These are phyloP conservation scores for Spodoptera exigua DNA, from an alignment of 2,888 invertebrate species.

Conservation along the genomic window DNA sequence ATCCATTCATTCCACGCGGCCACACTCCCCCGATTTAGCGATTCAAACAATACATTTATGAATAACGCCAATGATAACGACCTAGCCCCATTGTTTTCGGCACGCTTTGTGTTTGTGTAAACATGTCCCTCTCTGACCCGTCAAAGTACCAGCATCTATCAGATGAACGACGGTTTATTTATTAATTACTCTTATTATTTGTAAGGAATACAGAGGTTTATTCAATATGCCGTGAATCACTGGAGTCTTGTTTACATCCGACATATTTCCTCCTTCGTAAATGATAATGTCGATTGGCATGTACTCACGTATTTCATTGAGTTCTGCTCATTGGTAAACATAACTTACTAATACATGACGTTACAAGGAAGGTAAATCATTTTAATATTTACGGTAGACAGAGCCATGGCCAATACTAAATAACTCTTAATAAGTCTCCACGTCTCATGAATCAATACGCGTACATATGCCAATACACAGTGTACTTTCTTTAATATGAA, in stretches of 20 bases:
- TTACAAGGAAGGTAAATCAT: conserved; percentile 27
- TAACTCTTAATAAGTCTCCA: conserved; percentile 25
- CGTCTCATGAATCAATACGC: conserved; percentile 39
- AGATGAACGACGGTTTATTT: conserved; percentile 26
- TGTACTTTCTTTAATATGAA: too few species aligned
- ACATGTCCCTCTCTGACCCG: conserved; percentile 25
- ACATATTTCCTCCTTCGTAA: conserved; percentile 30
- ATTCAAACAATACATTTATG: conserved; percentile 64
- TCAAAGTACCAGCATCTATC: conserved; percentile 7
- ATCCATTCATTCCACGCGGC: conserved; percentile 75
- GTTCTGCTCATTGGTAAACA: conserved; percentile 2
- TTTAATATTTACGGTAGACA: conserved; percentile 13
- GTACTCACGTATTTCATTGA: conserved; percentile 35
- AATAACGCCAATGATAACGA: conserved; percentile 58
- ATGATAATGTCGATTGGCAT: conserved; percentile 20
- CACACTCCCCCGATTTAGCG: conserved; percentile 62
- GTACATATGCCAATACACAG: conserved; percentile 5
- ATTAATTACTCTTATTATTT: conserved; percentile 20
- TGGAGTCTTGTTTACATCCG: conserved; percentile 17
- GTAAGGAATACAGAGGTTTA: conserved; percentile 3
- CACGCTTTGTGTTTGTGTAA: conserved; percentile 48
- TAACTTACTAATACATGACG: conserved; percentile 15
- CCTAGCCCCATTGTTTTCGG: conserved; percentile 55
- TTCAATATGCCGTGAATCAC: conserved; percentile 19
- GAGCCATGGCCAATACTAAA: neutral